Base-by-base conservation (phyloP, 2,888 invertebrate genomes). In the Pinctada fucata region DNA sequence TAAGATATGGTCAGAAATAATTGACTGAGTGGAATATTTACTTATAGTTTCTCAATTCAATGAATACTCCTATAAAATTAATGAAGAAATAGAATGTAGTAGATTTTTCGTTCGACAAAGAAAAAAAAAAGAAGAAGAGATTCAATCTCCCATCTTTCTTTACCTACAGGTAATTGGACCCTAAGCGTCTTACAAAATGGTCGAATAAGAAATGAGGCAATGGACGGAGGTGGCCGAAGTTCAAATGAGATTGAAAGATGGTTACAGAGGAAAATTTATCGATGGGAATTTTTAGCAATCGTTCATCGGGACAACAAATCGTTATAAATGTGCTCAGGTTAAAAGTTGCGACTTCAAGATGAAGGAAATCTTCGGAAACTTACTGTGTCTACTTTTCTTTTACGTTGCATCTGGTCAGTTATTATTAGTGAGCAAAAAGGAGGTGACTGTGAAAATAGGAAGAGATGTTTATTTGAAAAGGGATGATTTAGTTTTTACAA, bases 391-490 rank as follows among this genome's bases (percentile, higher is more conserved):
- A 52, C 47, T 31, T 66, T 50, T 49, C 3, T 16, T 47, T 63
- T 16, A 47, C 2, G 49, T 69, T 48, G 16, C 52, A n/a, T 52
- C 48, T 65, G 87, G 82, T 58, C 82, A 84, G 78, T n/a, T n/a
- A n/a, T 75, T 88, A 78, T 83, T 89, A 75, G 68, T 86, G 74
- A 82, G 86, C 64, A 87, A 85, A 74, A 84, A 84, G 69, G 87
- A 87, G n/a, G 68, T 91, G 48, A 83, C 85, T 1, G 91, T 91
- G 73, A 86, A 88, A 72, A 87, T 89, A 13, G 91, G 91, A 16
- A 83, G 90, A 76, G 84, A 86, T 16, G 87, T 88, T 69, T 90
- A 86, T 84, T 78, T 91, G 65, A 84, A 85, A 51, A 85, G 88
- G 13, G 88, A 89, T 75, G 90, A 91, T 82, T 81, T 91, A 65